Evolutionary conservation across 2,113 vertebrate genomes (phyloP).

Genomic region (Maccullochella peelii): DNA sequence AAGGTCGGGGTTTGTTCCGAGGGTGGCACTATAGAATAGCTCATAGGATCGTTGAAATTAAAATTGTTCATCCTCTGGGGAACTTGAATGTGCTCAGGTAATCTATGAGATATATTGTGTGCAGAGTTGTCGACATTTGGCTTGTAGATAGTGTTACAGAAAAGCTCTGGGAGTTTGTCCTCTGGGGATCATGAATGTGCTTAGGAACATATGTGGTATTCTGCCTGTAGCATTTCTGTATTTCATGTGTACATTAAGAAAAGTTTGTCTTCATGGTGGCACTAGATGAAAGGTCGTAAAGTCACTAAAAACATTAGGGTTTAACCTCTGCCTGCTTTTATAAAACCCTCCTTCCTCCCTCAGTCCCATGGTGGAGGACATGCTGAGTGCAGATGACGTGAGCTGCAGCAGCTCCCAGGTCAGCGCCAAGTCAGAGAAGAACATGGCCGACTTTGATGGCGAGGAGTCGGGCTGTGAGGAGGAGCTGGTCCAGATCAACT

Average conservation of each 20-base stretch:
- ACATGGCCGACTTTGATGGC: constrained; percentile 99
- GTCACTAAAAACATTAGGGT: not conserved
- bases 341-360: not conserved
- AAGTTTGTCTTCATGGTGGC: not conserved
- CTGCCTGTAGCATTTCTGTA: not conserved
- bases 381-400: constrained; percentile 98
- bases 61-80: no score
- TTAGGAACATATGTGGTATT: not conserved
- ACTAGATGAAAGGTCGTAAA: not conserved
- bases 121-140: no score
- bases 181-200: not conserved
- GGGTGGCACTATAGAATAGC: no score
- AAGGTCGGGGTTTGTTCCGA: no score
- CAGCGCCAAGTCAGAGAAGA: constrained; percentile 99
- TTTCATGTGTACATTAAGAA: not conserved
- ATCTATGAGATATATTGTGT: no score
- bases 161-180: not conserved
- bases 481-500: constrained; percentile 98
- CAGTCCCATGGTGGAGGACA: constrained; percentile 97
- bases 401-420: constrained; percentile 99
- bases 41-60: no score
- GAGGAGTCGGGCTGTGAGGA: constrained; percentile 99
- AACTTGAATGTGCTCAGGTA: no score
- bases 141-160: no score
- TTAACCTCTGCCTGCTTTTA: not conserved